Conservation (phyloP, 2,888 invertebrate genomes). For the Machimus atricapillus region DNA sequence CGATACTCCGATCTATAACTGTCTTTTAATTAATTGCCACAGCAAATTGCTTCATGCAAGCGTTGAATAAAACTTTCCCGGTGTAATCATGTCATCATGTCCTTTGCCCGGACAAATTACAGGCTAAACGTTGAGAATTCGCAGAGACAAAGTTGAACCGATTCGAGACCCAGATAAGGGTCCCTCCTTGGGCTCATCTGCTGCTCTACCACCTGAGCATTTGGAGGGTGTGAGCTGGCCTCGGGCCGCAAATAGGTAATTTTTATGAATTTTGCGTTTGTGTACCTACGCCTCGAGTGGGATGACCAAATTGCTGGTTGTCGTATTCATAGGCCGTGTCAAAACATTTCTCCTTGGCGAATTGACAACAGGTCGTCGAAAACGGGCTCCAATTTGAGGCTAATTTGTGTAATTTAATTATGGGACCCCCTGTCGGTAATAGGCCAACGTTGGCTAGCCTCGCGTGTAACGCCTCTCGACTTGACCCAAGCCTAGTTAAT, state of each 20-base stretch:
- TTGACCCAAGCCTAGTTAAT: conserved; percentile 11
- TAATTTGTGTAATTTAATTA: conserved; percentile 31
- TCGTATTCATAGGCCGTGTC: conserved; percentile 24
- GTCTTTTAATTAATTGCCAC: conserved; percentile 27
- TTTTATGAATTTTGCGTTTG: background rate
- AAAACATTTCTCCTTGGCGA: background rate
- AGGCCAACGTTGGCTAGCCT: background rate
- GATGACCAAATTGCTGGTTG: conserved; percentile 13
- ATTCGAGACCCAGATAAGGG: background rate
- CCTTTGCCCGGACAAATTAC: background rate
- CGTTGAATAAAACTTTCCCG: background rate
- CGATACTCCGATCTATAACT: conserved; percentile 14
- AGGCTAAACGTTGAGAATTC: background rate
- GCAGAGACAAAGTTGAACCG: background rate
- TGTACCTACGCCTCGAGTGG: background rate
- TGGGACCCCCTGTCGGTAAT: conserved; percentile 14
- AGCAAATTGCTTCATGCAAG: conserved; percentile 21
- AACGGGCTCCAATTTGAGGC: conserved; percentile 15
- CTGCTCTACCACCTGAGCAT: background rate
- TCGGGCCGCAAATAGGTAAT: background rate
- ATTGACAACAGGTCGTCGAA: conserved; percentile 8
- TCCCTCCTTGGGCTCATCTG: background rate
- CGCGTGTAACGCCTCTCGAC: background rate
- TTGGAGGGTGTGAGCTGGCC: background rate
- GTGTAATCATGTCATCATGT: conserved; percentile 12